Evolutionary conservation across 2,113 vertebrate genomes (phyloP), one percentile per base, ranked within the genome.

Genomic region (human): DNA sequence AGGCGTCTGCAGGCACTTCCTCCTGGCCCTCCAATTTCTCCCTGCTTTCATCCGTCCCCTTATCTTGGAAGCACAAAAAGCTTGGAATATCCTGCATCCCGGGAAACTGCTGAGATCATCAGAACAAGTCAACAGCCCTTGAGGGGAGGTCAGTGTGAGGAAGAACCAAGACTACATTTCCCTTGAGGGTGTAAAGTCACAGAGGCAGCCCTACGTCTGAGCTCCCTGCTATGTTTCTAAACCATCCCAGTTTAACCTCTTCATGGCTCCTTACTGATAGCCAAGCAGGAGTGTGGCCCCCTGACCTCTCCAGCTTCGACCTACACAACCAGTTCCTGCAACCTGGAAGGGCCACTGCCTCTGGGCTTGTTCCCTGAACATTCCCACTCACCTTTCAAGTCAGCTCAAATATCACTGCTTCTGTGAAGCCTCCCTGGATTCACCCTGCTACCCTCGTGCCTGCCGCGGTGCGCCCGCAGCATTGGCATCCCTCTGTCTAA

Each of bases 61-160:
- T 95, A 94, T 96, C 97, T 94, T 75, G 27, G 86, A 94, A 78
- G 61, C 87, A 92, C 94, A 96, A 59, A 40, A 43, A 35, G 70
- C 52, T 32, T 12, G 78, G 85, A 61, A 96, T 50, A 93, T 94
- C 94, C 95, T 96, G 96, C 90, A 48, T 38, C 52, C 61, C 16
- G 61, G 93, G 84, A 96, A 95, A 78, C 40, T 45, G 95, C 95
- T 93, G 87, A 95, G 81, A 52, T 81, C 90, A 79, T 59, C 83
- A 90, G 93, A 45, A 81, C 59, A 48, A 35, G 61, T 23, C 68
- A 61, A 40, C 16, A 52, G 57, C 38, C 6, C 12, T 57, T 1
- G 66, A 79, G 38, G 76, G 70, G 76, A 89, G 85, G 64, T 45
- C 73, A 12, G 25, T 45, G 43, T 45, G 20, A 80, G 81, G 61